Evolutionary conservation across 2,888 invertebrate genomes (phyloP), one percentile per base, ranked within the genome.

Genomic region (Dasysyrphus tricinctus): DNA sequence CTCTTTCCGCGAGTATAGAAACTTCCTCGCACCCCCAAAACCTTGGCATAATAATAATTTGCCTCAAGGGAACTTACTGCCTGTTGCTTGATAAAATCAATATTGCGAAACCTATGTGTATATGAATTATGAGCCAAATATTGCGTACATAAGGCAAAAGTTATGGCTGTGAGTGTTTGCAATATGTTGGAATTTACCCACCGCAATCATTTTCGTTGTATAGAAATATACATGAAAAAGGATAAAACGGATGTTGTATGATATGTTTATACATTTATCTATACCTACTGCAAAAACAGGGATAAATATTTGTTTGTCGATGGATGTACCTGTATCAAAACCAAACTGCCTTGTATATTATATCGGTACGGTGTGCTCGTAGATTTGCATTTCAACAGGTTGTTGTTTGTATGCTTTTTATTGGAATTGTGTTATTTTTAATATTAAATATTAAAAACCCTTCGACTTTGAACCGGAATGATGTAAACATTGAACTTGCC

Each of bases 291-390:
- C n/a, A 44, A 19, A 67, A 82, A 73, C 44, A 56, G 70, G 56
- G 51, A 42, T 56, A 79, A 83, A 83, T 83, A 79, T 79, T 83
- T 83, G 56, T 49, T 61, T 70, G 63, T 11, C 69, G 39, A 63
- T 79, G 49, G 61, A 69, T 83, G 63, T 44, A 32, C 63, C 32
- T 16, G 29, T 8, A 32, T 24, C 2, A 24, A 24, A 24, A 29
- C 24, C 24, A 79, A 79, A 54, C 44, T 49, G 49, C 74, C 44
- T 74, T 79, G 44, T 47, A 73, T 59, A 29, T 24, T 5, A 34
- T 11, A 2, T 24, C 24, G 24, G 24, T 24, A 24, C 42, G 56
- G 29, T 24, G 3, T 24, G 24, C 24, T 24, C 24, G 24, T 63
- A 54, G 56, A 69, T 32, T 76, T 81, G 42, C 44, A 14, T 16